These are phyloP conservation scores for Momotus momota DNA, from an alignment of 2,797 vertebrate species.

Conservation along the genomic window DNA sequence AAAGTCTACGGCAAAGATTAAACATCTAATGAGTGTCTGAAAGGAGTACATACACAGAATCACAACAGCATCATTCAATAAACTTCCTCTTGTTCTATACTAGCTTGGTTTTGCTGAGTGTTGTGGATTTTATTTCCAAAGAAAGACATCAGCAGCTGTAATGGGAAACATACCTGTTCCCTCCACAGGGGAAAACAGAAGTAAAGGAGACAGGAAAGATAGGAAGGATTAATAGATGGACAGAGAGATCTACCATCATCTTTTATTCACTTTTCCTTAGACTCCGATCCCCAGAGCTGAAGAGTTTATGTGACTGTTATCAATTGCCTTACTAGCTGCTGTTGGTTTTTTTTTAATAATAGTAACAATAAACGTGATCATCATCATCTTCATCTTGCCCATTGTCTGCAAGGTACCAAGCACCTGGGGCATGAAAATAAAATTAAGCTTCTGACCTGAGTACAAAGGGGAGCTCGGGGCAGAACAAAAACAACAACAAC, in stretches of 20 bases:
- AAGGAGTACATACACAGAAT: not conserved
- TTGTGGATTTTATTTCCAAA: not conserved
- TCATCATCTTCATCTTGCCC: too few relatives aligned
- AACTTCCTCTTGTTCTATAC: not conserved
- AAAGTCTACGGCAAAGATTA: not conserved
- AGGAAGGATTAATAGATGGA: not conserved
- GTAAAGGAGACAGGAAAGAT: not conserved
- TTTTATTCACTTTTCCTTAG: not conserved
- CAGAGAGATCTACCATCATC: not conserved
- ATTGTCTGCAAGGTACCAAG: not conserved
- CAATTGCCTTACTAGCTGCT: not conserved
- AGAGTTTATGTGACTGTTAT: not conserved
- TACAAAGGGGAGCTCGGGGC: not conserved
- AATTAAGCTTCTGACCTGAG: not conserved
- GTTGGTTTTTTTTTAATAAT: not conserved
- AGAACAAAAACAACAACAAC: not conserved
- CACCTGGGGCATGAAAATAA: not conserved
- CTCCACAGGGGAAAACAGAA: not conserved
- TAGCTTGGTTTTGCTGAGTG: not conserved
- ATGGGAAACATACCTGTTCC: not conserved
- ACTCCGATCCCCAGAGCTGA: not conserved
- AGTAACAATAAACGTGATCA: not conserved
- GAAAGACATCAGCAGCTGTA: not conserved
- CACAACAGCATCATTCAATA: not conserved
- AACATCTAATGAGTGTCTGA: not conserved